Conservation (phyloP, 2,113 vertebrate species). For the Laticauda colubrina region DNA sequence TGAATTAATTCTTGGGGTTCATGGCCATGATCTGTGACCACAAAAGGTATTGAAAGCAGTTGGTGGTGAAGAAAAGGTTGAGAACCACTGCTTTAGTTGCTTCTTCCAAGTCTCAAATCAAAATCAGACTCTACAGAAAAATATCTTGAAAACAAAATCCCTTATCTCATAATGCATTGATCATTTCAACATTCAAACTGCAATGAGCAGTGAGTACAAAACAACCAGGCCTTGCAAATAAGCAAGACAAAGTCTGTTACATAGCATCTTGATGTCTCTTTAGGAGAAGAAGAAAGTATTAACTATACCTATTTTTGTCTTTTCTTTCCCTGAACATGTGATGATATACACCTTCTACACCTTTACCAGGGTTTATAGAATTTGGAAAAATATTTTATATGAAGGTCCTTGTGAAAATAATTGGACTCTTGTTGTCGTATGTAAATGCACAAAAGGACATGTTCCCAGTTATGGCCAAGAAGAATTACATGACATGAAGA, state of each 20-base stretch:
- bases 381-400: background rate
- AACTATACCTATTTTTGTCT: background rate
- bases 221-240: background rate
- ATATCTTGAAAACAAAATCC: background rate
- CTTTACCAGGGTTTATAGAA: background rate
- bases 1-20: background rate
- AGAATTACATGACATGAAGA: background rate
- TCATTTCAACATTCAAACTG: background rate
- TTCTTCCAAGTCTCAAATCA: background rate
- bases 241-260: background rate
- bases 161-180: background rate
- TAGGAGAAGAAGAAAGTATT: background rate
- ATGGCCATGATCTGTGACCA: background rate
- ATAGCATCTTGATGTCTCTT: background rate
- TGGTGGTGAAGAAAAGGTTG: background rate
- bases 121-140: background rate
- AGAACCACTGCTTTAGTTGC: background rate
- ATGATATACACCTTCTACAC: background rate
- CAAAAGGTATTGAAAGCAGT: background rate
- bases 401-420: background rate
- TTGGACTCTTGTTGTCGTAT: background rate
- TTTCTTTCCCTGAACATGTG: background rate
- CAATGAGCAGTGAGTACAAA: background rate
- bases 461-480: background rate
- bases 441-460: background rate